A percentile compares a stretch with the other conserved stretches of the same genome.
Conservation (phyloP, 2,888 invertebrate genomes). For the Agrochola macilenta region DNA sequence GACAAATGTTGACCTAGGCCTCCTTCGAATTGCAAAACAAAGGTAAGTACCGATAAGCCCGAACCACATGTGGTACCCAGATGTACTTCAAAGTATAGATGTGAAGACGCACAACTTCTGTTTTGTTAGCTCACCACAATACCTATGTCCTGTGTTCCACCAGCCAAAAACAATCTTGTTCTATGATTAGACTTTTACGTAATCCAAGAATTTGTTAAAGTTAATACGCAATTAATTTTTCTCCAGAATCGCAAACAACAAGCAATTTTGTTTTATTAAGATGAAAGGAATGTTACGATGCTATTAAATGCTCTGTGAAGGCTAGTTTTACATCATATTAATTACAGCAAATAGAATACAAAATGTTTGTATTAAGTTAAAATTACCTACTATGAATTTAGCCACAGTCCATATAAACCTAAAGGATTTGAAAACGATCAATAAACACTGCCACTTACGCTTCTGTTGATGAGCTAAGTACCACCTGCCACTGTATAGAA, state of each 20-base stretch:
- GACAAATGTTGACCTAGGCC: conserved; percentile 3
- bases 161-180: background rate
- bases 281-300: conserved; percentile 53
- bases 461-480: background rate
- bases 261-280: conserved; percentile 42
- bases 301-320: conserved; percentile 38
- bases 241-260: conserved; percentile 11
- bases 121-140: background rate
- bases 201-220: conserved; percentile 1
- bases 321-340: conserved; percentile 28
- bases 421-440: background rate
- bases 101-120: background rate
- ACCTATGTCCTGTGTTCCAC: no score
- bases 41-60: background rate
- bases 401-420: background rate
- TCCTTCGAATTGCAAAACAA: conserved; percentile 10
- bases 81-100: background rate
- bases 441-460: background rate
- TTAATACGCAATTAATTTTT: conserved; percentile 20
- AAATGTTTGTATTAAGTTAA: conserved; percentile 13
- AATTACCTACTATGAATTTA: background rate
- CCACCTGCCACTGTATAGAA: background rate
- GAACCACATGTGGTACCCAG: background rate
- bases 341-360: conserved; percentile 18
- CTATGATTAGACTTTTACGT: background rate